phyloP scores from a whole-genome alignment of 1,140 invertebrate species.

The Stegodyphus dumicola region DNA sequence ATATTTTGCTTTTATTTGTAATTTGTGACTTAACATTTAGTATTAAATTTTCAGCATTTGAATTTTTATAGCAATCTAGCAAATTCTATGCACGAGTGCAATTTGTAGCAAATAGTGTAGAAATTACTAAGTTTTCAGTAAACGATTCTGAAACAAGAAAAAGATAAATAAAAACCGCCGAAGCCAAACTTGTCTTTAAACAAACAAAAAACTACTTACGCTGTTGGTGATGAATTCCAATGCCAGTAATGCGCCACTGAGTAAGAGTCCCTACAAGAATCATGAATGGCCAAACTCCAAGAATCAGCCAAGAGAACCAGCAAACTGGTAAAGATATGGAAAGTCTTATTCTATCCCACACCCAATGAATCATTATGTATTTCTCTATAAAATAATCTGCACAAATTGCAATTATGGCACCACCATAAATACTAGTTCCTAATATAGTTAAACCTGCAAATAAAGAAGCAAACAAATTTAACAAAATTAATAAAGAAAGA shows the following conservation, averaged over 20 bases:
- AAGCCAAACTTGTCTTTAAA: no score
- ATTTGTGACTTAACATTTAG: no score
- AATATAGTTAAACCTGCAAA: slow-evolving; percentile 73
- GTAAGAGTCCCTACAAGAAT: slow-evolving; percentile 76
- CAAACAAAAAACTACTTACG: slow-evolving; percentile 19
- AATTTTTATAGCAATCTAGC: no score
- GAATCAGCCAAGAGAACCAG: slow-evolving; percentile 81
- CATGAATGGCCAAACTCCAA: slow-evolving; percentile 79
- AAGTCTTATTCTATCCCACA: slow-evolving; percentile 72
- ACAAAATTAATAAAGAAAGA: background rate
- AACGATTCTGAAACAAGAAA: no score
- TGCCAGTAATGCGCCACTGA: slow-evolving; percentile 78
- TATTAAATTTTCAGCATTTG: no score
- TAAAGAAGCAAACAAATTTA: no score
- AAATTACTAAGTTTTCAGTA: no score
- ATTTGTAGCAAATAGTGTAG: no score
- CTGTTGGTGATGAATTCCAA: slow-evolving; percentile 76
- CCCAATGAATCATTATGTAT: slow-evolving; percentile 78
- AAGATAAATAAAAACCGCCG: no score
- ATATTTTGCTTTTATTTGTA: no score
- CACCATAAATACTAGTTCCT: slow-evolving; percentile 81
- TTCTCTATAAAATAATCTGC: slow-evolving; percentile 83
- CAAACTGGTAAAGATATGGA: slow-evolving; percentile 72
- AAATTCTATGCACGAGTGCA: no score
- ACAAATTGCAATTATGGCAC: slow-evolving; percentile 77